Base-by-base conservation (phyloP, 2,888 invertebrate genomes). In the Labia minor region DNA sequence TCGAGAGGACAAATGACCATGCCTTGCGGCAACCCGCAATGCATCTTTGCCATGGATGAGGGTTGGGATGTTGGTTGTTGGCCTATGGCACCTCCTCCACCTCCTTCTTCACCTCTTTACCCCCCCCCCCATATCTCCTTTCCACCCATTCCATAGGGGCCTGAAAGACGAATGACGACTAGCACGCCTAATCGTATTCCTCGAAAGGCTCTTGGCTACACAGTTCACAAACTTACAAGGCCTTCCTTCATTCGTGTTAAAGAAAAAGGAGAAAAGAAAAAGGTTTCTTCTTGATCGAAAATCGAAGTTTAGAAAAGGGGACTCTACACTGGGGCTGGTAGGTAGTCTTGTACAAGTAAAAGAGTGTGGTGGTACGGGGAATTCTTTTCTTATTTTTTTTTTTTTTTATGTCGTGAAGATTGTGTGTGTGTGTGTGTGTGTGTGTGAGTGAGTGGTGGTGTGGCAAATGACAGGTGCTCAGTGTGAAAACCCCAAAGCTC, bases 131-230 rank as follows among this genome's bases (percentile, higher is more conserved):
- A 3, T 8, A 3, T 6, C 26, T 8, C 26, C 8, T 26, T 8
- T 6, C 26, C 26, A 3, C 8, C 49, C 8, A 2, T 14, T 2
- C 49, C 49, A 4, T 3, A 49, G 49, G 49, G 49, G n/a, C 8
- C 49, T 14, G n/a, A 49, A 49, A 49, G 49, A 49, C 49, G 49
- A 49, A 49, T 49, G 49, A n/a, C n/a, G n/a, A 49, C 49, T 49
- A 49, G 49, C n/a, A 49, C 49, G 49, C 49, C 49, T 49, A 49
- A 49, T 49, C 49, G 49, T 49, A 49, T 49, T 49, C 49, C 49
- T n/a, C 49, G n/a, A 16, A 49, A 49, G 49, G 49, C 6, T 4
- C 26, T n/a, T 49, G 49, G 49, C 49, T n/a, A n/a, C 49, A 49
- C 49, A 49, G 49, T 49, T 49, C 49, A 11, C 49, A 49, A n/a